Evolutionary conservation across 2,797 vertebrate genomes (phyloP), one percentile per base, ranked within the genome.

Genomic region (Benthosema pterotum): DNA sequence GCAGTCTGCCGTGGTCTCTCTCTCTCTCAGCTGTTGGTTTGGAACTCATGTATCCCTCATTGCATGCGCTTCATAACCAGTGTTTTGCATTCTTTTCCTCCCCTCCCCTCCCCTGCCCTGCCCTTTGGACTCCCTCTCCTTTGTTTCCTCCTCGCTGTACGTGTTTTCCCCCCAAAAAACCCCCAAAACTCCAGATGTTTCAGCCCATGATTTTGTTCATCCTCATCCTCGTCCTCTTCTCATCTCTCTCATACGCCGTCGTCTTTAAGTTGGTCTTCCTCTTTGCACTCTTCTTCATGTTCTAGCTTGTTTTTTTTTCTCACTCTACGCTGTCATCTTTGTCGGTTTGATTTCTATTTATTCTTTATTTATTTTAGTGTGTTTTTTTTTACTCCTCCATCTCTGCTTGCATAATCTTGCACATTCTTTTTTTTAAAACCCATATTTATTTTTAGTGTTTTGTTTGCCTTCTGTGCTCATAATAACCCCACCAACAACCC

Each of bases 61-160:
- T 91, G 96, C 97, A 98, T 97, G 97, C 91, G 93, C 95, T 95
- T 94, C 94, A 92, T 97, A 94, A 96, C 94, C 89, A 82, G 94
- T 94, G 93, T 97, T 94, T 93, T 94, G 95, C 96, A 92, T 95
- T 94, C 92, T 94, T 94, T 91, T 71, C 69, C 84, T 86, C 89
- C 86, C 79, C 79, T n/a, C n/a, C n/a, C n/a, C n/a, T n/a, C n/a
- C n/a, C n/a, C n/a, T n/a, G n/a, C n/a, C 71, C 42, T 63, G 25
- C 42, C 69, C 28, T 50, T n/a, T 51, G 56, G 42, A 65, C 60
- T 47, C 53, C 62, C 49, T 73, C 83, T 84, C 85, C 80, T 92
- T 92, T 93, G 91, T 87, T n/a, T 92, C 91, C 92, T 91, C 88
- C 92, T 92, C 32, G 32, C 32, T 84, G 81, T 25, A 25, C 22